A percentile compares a stretch with the other conserved stretches of the same genome.
Conservation (phyloP, 2,797 vertebrate species). For the Acestrorhynchus altus region DNA sequence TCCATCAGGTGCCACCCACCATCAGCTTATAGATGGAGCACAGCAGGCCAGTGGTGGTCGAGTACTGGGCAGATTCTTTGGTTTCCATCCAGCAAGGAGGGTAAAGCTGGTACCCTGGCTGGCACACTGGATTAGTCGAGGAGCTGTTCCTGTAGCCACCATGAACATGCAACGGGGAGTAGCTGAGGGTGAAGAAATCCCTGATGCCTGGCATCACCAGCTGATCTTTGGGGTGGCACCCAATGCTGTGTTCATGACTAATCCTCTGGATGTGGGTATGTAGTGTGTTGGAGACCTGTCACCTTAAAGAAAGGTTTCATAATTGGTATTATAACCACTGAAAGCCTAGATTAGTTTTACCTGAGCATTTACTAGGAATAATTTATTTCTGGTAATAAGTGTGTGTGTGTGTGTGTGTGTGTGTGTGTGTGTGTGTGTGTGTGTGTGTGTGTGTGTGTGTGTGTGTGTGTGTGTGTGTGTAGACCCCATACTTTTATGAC, state of each 20-base stretch:
- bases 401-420: too few relatives aligned
- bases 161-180: slow-evolving; percentile 83
- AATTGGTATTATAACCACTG: neutral
- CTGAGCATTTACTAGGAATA: too few relatives aligned
- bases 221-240: slow-evolving; percentile 77
- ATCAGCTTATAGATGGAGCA: slow-evolving; percentile 77
- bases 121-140: slow-evolving; percentile 73
- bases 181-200: slow-evolving; percentile 76
- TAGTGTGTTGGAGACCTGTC: slow-evolving; percentile 4
- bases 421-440: too few relatives aligned
- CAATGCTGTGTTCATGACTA: slow-evolving; percentile 77
- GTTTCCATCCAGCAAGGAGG: slow-evolving; percentile 70
- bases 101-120: slow-evolving; percentile 75
- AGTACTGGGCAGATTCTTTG: slow-evolving; percentile 76
- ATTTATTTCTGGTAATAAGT: too few relatives aligned
- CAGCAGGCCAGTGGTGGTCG: slow-evolving; percentile 69
- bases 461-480: too few relatives aligned
- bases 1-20: slow-evolving; percentile 76
- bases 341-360: too few relatives aligned
- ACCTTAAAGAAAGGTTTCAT: neutral
- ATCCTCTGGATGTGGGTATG: slow-evolving; percentile 81
- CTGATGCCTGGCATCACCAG: slow-evolving; percentile 85
- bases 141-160: slow-evolving; percentile 78
- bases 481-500: too few relatives aligned
- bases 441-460: too few relatives aligned